phyloP scores from a whole-genome alignment of 2,797 vertebrate genomes.

The Naso thynnoides region DNA sequence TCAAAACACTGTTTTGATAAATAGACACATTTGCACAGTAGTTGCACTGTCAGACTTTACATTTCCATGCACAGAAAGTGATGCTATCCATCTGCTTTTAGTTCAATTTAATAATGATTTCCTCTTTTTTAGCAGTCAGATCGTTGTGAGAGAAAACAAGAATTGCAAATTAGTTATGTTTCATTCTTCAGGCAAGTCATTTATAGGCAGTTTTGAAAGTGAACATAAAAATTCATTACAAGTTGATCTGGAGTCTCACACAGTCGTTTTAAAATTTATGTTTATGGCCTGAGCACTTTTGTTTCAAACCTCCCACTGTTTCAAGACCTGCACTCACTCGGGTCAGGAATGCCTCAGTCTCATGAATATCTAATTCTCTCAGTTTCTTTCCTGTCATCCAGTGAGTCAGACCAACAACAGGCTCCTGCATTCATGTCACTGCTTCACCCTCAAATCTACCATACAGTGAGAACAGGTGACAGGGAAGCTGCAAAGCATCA shows the following conservation, averaged over 20 bases:
- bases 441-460: neutral
- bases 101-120: neutral
- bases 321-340: neutral
- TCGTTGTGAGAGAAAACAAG: neutral
- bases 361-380: slow-evolving; percentile 30
- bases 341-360: neutral
- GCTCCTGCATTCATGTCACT: neutral
- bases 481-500: neutral
- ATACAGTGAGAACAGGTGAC: neutral
- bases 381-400: neutral
- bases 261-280: neutral
- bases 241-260: neutral
- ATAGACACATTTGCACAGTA: neutral
- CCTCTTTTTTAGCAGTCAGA: neutral
- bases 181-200: neutral
- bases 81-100: too few relatives aligned
- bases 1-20: neutral
- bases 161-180: neutral
- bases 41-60: neutral
- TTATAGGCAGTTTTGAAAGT: neutral
- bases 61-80: neutral
- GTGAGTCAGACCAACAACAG: slow-evolving; percentile 3
- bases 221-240: neutral
- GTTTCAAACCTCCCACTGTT: neutral
- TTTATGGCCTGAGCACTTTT: neutral